A percentile compares a stretch with the other conserved stretches of the same genome.
These are phyloP conservation scores for Melikaiella ostensackeni DNA, from an alignment of 2,888 invertebrate species.

Conservation along the genomic window DNA sequence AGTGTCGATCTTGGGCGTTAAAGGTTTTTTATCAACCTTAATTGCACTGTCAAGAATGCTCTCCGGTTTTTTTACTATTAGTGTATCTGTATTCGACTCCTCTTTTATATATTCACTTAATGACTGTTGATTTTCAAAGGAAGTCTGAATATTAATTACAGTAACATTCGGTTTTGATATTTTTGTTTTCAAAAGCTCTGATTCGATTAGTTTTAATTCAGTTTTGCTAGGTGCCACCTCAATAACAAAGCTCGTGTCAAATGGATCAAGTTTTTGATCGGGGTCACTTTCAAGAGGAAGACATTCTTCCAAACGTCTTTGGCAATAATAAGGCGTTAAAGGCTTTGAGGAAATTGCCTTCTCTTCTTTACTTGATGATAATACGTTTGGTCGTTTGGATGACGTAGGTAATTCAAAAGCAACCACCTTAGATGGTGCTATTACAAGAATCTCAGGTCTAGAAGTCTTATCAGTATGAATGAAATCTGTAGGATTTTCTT, in stretches of 20 bases:
- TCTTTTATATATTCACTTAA: constrained; percentile 40
- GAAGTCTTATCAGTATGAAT: constrained; percentile 78
- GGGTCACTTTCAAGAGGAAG: constrained; percentile 79
- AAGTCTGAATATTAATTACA: constrained; percentile 65
- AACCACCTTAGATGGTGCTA: constrained; percentile 77
- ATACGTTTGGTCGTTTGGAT: constrained; percentile 78
- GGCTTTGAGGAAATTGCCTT: constrained; percentile 83
- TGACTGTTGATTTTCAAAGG: constrained; percentile 49
- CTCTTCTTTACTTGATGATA: constrained; percentile 80
- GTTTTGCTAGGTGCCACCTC: constrained; percentile 79
- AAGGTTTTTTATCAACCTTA: constrained; percentile 84
- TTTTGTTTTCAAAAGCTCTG: constrained; percentile 74
- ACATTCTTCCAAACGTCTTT: constrained; percentile 79
- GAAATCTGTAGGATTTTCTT: constrained; percentile 9
- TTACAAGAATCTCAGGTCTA: constrained; percentile 81
- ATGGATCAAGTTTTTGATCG: constrained; percentile 80
- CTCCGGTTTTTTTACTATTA: constrained; percentile 62
- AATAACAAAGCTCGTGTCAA: constrained; percentile 83
- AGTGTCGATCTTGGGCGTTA: constrained; percentile 81
- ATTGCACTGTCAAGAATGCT: constrained; percentile 79
- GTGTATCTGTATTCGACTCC: constrained; percentile 41
- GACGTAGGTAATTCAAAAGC: constrained; percentile 82
- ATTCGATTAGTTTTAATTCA: constrained; percentile 80
- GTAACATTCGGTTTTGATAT: constrained; percentile 78
- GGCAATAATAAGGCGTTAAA: constrained; percentile 88